Base-by-base conservation (phyloP, 2,888 invertebrate species). In the Heteromyza rotundicornis region DNA sequence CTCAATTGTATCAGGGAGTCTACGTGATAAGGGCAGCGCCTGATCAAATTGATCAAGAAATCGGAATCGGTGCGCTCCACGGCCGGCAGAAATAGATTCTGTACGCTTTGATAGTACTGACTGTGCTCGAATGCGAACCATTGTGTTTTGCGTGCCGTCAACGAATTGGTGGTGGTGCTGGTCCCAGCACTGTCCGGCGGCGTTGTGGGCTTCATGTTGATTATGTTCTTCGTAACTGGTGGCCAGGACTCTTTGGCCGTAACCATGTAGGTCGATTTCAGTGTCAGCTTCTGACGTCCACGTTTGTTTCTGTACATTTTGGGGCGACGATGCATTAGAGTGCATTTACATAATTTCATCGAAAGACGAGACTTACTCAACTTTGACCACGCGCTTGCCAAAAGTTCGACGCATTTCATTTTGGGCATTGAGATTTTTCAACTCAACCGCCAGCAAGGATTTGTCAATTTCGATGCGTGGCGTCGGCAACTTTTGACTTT, bases 351-450 rank as follows among this genome's bases (percentile, higher is more conserved):
- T 35, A 7, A 35, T 35, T 14, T 35, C 35, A n/a, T n/a, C n/a
- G 14, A 19, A 5, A 14, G 14, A n/a, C 20, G 14, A 20, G 36
- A 68, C 76, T 74, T 75, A 82, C 79, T 91, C 90, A 58, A 87
- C 86, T 81, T 90, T 90, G 20, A 92, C 87, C 58, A 91, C 90
- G 81, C 89, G 89, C 19, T 90, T 89, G 20, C 94, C 93, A 85
- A 94, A 94, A 74, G 92, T 92, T 75, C 89, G 87, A 65, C 90
- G 90, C 78, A 94, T 85, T 83, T 94, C 94, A 84, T 91, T 91
- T 68, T 90, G 90, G 12, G 91, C 89, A 84, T 92, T 92, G 20
- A 94, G 83, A 80, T 91, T 86, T 75, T 90, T 90, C 66, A 88
- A 85, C 66, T 91, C 90, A 23, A 92, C 86, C 55, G 82, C 84